Evolutionary conservation across 64 coral and sea anemone genomes (phyloP).

Genomic region (Montipora capricornis): DNA sequence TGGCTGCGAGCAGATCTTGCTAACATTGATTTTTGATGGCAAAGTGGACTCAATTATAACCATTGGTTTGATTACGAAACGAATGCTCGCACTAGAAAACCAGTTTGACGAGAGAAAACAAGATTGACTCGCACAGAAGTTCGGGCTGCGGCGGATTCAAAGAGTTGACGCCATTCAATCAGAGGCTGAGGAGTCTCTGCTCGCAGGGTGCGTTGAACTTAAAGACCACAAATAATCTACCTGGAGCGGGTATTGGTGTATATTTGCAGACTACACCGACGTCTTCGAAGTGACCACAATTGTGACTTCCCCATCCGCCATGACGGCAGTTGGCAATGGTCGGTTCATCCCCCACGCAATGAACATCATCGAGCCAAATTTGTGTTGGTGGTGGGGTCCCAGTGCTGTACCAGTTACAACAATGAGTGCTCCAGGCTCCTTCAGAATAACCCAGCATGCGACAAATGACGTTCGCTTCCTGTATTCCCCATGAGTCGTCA

Average conservation of each 20-base stretch:
- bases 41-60: too few species aligned
- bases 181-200: too few species aligned
- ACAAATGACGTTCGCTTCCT: conserved; percentile 37
- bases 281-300: conserved; percentile 45
- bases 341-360: conserved; percentile 69
- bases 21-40: too few species aligned
- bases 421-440: conserved; percentile 45
- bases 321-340: conserved; percentile 62
- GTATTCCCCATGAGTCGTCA: conserved; percentile 44
- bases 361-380: conserved; percentile 86
- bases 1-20: too few species aligned
- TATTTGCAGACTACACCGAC: conserved; percentile 46
- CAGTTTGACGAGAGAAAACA: too few species aligned
- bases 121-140: too few species aligned
- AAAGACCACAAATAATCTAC: background rate
- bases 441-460: conserved; percentile 20
- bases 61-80: too few species aligned
- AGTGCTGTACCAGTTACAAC: conserved; percentile 12
- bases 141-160: too few species aligned
- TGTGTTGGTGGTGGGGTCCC: background rate
- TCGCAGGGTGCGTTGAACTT: background rate
- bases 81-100: too few species aligned
- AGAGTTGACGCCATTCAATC: too few species aligned
- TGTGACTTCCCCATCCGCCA: conserved; percentile 65
- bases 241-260: background rate